Evolutionary conservation across 2,888 invertebrate genomes (phyloP).

Genomic region (Plusia festucae): DNA sequence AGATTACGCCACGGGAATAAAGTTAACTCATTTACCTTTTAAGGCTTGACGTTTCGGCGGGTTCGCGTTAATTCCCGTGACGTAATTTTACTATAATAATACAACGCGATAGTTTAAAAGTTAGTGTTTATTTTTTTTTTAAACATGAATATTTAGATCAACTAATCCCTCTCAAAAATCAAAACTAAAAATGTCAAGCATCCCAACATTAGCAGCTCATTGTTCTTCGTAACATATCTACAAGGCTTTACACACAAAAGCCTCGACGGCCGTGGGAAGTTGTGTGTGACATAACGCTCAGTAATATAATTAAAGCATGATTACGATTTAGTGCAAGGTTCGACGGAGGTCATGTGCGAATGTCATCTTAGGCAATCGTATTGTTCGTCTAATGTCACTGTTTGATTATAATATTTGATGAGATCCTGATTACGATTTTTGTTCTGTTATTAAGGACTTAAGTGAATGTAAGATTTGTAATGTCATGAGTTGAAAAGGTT

Average conservation of each 20-base stretch:
- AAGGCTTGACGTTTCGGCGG: too few relatives aligned
- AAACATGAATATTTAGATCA: too few relatives aligned
- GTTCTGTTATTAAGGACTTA: slow-evolving; percentile 14
- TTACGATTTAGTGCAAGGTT: slow-evolving; percentile 83
- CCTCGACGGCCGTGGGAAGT: slow-evolving; percentile 74
- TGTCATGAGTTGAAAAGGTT: too few relatives aligned
- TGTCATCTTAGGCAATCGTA: slow-evolving; percentile 63
- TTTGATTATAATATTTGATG: slow-evolving; percentile 54
- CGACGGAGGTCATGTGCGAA: slow-evolving; percentile 71
- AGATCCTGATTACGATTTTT: slow-evolving; percentile 30
- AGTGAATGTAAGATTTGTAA: neutral
- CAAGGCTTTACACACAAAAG: slow-evolving; percentile 55
- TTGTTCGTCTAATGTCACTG: slow-evolving; percentile 55
- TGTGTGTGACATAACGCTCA: slow-evolving; percentile 78
- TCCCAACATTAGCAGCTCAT: slow-evolving; percentile 43
- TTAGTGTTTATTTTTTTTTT: too few relatives aligned
- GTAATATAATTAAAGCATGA: slow-evolving; percentile 74
- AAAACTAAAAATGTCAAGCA: slow-evolving; percentile 49
- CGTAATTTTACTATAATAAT: too few relatives aligned
- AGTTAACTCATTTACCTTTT: too few relatives aligned
- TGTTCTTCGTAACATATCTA: slow-evolving; percentile 50
- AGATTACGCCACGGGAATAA: too few relatives aligned
- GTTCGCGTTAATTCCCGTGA: too few relatives aligned
- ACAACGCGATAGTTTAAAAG: too few relatives aligned
- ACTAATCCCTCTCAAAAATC: slow-evolving; percentile 27